phyloP scores from a whole-genome alignment of 2,113 vertebrate species.

The Sisor rabdophorus region DNA sequence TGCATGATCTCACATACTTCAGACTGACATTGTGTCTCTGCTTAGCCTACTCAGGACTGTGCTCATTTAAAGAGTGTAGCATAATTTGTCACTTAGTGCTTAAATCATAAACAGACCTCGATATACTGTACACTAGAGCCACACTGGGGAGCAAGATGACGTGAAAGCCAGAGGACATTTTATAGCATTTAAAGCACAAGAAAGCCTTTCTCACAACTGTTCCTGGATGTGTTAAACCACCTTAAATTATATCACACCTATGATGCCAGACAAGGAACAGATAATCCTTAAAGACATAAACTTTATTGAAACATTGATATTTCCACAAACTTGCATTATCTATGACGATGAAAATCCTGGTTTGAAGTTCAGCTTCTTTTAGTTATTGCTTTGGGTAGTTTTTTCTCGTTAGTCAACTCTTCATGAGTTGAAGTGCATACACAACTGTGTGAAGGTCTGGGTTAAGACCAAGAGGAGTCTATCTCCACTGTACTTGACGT shows the following conservation, averaged over 20 bases:
- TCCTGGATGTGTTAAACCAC: background rate
- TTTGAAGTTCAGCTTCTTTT: background rate
- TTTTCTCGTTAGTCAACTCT: background rate
- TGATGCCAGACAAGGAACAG: background rate
- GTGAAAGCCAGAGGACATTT: background rate
- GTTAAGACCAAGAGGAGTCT: background rate
- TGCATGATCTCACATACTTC: slow-evolving; percentile 42
- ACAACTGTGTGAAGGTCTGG: slow-evolving; percentile 1
- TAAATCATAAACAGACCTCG: background rate
- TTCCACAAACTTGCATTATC: background rate
- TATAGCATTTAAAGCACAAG: no score
- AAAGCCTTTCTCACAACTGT: background rate
- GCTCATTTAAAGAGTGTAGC: slow-evolving; percentile 17
- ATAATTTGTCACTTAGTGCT: slow-evolving; percentile 15
- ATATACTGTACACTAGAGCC: background rate
- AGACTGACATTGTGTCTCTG: slow-evolving; percentile 38
- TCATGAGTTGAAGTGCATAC: background rate
- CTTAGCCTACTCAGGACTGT: slow-evolving; percentile 13
- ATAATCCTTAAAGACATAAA: background rate
- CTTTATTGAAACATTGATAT: background rate
- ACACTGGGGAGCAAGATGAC: background rate
- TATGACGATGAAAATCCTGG: background rate
- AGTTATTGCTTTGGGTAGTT: background rate
- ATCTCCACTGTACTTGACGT: background rate
- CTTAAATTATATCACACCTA: background rate